Base-by-base conservation (phyloP, 2,888 invertebrate genomes). In the Drosophila barbarae region DNA sequence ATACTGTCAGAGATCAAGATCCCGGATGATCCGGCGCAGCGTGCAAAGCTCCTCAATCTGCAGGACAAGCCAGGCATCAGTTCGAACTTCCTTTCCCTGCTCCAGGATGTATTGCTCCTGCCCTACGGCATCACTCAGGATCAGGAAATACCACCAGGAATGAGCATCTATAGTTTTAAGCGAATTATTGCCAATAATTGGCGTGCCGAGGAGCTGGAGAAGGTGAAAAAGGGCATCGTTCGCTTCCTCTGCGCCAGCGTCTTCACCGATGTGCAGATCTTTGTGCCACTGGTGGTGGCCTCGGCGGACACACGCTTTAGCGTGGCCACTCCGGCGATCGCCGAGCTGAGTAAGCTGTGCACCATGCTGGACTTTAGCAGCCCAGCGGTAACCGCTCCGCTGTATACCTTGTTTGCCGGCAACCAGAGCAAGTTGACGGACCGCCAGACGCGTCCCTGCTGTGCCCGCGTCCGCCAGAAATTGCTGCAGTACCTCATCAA, bases 261-360 rank as follows among this genome's bases (percentile, higher is more conserved):
- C 39, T 94, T 96, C 80, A 91, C 92, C 28, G 93, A 94, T 80
- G 91, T 92, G 26, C 95, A 95, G 63, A 92, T 95, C 30, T 91
- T 96, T 23, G 90, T 94, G 69, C 94, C 95, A 56, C 90, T 96
- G 64, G 93, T 97, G 9, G 93, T 98, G 7, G 97, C 95, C 2
- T 95, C 96, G 0, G 94, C 97, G 0, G 98, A 98, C 86, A 95
- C 96, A 0, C 91, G 97, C 70, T 97, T 95, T 87, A 95, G 94
- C 89, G 95, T 98, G 44, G 96, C 96, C 54, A 96, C 96, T 86
- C 92, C 94, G 59, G 97, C 96, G 2, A 96, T 97, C 86, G 93
- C 93, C 71, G 95, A 96, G 77, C 89, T 98, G 9, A 96, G 95
- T 84, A 94, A 95, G 89, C 92, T 94, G 42, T 92, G 93, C 72